Evolutionary conservation across 92 coral and sea anemone genomes (phyloP).

Genomic region (Bergia sp.): DNA sequence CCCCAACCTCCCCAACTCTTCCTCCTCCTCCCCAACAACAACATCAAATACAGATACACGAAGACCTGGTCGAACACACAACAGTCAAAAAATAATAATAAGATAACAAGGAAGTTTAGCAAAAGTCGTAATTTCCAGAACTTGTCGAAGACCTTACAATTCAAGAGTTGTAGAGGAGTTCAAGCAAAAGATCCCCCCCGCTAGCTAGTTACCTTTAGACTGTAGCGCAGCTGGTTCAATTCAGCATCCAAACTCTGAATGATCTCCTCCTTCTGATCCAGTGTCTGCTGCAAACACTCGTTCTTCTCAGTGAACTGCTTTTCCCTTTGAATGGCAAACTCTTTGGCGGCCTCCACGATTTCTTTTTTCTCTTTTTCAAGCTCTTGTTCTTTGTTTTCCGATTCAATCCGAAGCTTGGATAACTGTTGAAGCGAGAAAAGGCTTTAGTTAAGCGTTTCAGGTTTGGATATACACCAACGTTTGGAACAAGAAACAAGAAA

Average conservation of each 20-base stretch:
- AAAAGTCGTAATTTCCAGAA: no score
- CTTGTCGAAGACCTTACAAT: no score
- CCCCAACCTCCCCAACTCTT: no score
- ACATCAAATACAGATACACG: no score
- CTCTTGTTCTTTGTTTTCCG: slow-evolving; percentile 54
- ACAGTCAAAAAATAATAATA: no score
- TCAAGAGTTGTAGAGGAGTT: neutral
- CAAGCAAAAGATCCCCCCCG: neutral
- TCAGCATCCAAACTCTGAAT: slow-evolving; percentile 55
- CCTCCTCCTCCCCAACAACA: no score
- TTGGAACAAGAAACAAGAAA: no score
- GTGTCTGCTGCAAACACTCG: slow-evolving; percentile 45
- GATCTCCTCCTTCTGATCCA: slow-evolving; percentile 67
- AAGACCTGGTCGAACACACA: no score
- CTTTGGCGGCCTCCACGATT: slow-evolving; percentile 80
- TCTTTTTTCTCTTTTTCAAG: slow-evolving; percentile 71
- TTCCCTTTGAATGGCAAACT: slow-evolving; percentile 79
- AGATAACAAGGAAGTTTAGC: no score
- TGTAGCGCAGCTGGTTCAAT: slow-evolving; percentile 49
- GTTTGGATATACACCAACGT: neutral
- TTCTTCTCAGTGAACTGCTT: slow-evolving; percentile 55
- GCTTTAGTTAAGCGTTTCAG: no score
- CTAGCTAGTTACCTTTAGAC: slow-evolving; percentile 23
- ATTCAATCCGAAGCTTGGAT: slow-evolving; percentile 56
- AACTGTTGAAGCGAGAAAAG: slow-evolving; percentile 51